Conservation (phyloP, 2,113 vertebrate species). For the Engraulis encrasicolus region DNA sequence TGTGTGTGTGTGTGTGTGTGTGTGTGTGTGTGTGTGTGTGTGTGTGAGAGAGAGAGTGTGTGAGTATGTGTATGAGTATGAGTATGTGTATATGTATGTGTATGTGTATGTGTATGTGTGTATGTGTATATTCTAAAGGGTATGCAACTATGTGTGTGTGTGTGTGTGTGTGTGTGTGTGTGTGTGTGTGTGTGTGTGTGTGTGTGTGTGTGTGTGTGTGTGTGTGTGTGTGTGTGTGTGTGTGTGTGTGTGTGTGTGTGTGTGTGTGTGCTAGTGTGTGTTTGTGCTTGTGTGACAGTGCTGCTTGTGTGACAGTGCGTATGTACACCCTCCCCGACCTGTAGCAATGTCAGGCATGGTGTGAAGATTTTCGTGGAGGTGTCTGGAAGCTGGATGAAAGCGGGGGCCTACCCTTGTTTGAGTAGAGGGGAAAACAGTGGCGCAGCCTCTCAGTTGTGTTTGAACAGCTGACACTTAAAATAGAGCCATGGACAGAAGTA, state of each 20-base stretch:
- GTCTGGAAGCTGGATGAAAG: slow-evolving; percentile 23
- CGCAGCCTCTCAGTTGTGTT: slow-evolving; percentile 28
- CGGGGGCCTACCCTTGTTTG: slow-evolving; percentile 33
- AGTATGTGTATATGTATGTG: slow-evolving; percentile 32
- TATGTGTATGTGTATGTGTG: slow-evolving; percentile 16
- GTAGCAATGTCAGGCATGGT: neutral
- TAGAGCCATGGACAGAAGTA: slow-evolving; percentile 12
- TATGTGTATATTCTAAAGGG: no score
- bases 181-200: slow-evolving; percentile 11
- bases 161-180: slow-evolving; percentile 27
- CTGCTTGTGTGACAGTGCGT: no score
- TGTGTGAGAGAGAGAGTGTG: no score
- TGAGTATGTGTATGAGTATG: no score
- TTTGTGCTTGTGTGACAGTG: no score
- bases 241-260: slow-evolving; percentile 28
- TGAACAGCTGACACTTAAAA: slow-evolving; percentile 53
- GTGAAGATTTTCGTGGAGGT: slow-evolving; percentile 32
- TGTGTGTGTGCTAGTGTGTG: slow-evolving; percentile 28
- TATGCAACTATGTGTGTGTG: slow-evolving; percentile 34
- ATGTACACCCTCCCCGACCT: neutral
- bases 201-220: slow-evolving; percentile 35
- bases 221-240: slow-evolving; percentile 14
- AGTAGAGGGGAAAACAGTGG: slow-evolving; percentile 12
- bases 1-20: slow-evolving; percentile 36
- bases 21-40: slow-evolving; percentile 20